Base-by-base conservation (phyloP, 2,888 invertebrate genomes). In the Lysandra coridon region DNA sequence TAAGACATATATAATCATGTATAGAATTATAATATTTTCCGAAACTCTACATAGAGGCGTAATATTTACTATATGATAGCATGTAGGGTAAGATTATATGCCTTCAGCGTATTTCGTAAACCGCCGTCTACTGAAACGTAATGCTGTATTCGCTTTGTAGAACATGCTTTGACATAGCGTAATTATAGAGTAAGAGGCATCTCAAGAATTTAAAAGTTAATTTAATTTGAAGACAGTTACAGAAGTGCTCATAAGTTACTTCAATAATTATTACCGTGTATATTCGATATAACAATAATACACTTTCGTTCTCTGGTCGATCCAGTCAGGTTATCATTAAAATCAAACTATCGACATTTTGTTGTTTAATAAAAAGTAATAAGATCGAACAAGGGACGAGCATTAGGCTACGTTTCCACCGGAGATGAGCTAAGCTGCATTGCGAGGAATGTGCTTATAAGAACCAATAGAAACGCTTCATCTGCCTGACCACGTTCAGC, bases 1-100 rank as follows among this genome's bases (percentile, higher is more conserved):
- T 90, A 87, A 88, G 89, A 90, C 90, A 89, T 86, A 83, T 86
- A 85, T 84, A 83, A 83, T 84, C 86, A 87, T 85, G 85, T 88
- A 91, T 90, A 92, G 89, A 91, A 87, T 86, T 90, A 86, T 92
- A 88, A 90, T 91, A 93, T 93, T 93, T 93, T 93, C 91, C 91
- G 91, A 93, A 89, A 89, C 90, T 92, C 91, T 93, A 92, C 91
- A 92, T 92, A 93, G 91, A 92, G 90, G 90, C 91, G 90, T 90
- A 90, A 88, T 92, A 92, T 92, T 92, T 91, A 92, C 91, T 86
- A 88, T 87, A 85, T 86, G 84, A 87, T 85, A 86, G 84, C 82
- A 88, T 87, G 81, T 83, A 83, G 83, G 85, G 86, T 84, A 86
- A 83, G 86, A 81, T 82, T 86, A 89, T 88, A 85, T 81, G 90